These are phyloP conservation scores for Gortyna flavago DNA, from an alignment of 2,888 invertebrate genomes.

Conservation along the genomic window DNA sequence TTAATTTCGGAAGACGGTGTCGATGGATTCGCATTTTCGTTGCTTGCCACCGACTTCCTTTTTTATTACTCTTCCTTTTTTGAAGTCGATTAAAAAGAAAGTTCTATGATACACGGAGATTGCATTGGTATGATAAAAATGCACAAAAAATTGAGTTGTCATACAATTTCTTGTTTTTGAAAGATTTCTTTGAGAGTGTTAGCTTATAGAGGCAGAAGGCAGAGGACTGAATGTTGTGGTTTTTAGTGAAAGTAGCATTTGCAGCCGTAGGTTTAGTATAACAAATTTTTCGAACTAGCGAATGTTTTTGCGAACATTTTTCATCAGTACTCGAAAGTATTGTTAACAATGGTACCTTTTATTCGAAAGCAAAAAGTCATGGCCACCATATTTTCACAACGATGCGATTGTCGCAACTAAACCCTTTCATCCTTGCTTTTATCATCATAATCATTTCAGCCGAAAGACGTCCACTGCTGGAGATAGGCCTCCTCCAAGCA, in stretches of 20 bases:
- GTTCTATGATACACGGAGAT: not conserved
- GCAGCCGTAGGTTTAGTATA: not conserved
- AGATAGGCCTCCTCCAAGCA: not conserved
- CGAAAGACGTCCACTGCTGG: not conserved
- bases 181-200: not conserved
- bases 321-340: not conserved
- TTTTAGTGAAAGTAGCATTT: not conserved
- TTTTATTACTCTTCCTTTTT: too few relatives aligned
- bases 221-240: too few relatives aligned
- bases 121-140: constrained; percentile 1
- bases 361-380: not conserved
- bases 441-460: not conserved
- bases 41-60: too few relatives aligned
- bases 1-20: too few relatives aligned
- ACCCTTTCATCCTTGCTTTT: not conserved
- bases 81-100: too few relatives aligned
- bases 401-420: not conserved
- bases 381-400: not conserved
- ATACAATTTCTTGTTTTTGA: not conserved
- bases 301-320: not conserved
- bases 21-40: too few relatives aligned
- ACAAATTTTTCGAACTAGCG: not conserved
- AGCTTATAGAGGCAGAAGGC: not conserved
- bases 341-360: too few relatives aligned
- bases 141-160: not conserved